phyloP scores from a whole-genome alignment of 1,140 invertebrate genomes.

The Diuraphis noxia region DNA sequence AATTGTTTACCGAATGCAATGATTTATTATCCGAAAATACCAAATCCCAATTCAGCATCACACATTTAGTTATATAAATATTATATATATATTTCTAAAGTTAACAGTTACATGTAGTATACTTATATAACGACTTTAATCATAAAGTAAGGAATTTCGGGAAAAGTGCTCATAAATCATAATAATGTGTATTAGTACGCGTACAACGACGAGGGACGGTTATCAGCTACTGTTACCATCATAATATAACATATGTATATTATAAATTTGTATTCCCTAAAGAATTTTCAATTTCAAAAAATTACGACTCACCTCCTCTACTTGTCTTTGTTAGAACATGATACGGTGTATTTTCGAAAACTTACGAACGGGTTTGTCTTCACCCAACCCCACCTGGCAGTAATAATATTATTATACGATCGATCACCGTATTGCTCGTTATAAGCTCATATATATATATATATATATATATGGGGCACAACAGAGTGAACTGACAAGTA shows the following conservation, averaged over 20 bases:
- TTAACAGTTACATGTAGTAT: neutral
- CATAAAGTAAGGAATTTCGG: neutral
- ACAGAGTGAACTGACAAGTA: no score
- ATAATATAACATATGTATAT: neutral
- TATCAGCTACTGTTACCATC: neutral
- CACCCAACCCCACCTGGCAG: neutral
- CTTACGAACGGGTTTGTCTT: neutral
- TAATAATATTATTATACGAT: neutral
- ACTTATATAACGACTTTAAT: neutral
- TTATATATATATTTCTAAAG: neutral
- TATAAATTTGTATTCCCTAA: conserved; percentile 5
- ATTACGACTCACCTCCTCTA: neutral
- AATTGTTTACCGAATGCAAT: neutral
- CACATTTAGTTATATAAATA: neutral
- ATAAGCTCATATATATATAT: neutral
- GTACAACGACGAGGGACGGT: neutral
- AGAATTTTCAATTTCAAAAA: neutral
- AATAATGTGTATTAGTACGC: neutral
- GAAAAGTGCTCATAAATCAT: conserved; percentile 3
- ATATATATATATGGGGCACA: no score
- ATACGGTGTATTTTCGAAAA: neutral
- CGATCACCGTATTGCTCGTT: neutral
- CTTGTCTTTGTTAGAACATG: neutral
- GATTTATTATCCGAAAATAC: neutral
- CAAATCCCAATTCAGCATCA: neutral